Evolutionary conservation across 2,113 vertebrate species (phyloP).

Genomic region (Cebus imitator): DNA sequence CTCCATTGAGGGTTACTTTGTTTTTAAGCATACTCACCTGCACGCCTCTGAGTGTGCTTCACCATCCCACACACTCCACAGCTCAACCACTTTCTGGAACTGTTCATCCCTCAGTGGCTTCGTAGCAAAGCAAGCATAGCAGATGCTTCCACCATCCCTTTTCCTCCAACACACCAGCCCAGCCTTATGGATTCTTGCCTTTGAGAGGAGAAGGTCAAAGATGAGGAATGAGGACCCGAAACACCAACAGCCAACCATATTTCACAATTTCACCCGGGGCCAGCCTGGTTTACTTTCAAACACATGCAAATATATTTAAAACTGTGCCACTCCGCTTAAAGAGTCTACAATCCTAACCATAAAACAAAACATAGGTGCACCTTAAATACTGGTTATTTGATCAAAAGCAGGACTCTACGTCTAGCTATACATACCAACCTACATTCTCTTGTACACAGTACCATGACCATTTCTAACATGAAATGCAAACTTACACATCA

Average conservation of each 20-base stretch:
- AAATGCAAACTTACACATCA: neutral
- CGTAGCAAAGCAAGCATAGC: neutral
- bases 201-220: neutral
- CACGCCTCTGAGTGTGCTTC: neutral
- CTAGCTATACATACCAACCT: neutral
- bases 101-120: neutral
- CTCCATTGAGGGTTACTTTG: neutral
- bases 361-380: neutral
- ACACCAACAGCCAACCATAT: neutral
- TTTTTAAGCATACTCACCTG: neutral
- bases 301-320: neutral
- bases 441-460: neutral
- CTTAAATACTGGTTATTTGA: neutral
- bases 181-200: neutral
- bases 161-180: neutral
- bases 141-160: neutral
- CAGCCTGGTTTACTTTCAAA: neutral
- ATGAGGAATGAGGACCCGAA: neutral
- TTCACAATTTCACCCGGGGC: neutral
- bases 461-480: neutral
- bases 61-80: neutral
- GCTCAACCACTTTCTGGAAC: neutral
- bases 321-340: neutral
- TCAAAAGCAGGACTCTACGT: neutral
- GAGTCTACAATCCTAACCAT: neutral